Percentiles rank a stretch among this genome's conserved stretches.
These are phyloP conservation scores for Salmo trutta DNA, from an alignment of 2,797 vertebrate species.

Conservation along the genomic window DNA sequence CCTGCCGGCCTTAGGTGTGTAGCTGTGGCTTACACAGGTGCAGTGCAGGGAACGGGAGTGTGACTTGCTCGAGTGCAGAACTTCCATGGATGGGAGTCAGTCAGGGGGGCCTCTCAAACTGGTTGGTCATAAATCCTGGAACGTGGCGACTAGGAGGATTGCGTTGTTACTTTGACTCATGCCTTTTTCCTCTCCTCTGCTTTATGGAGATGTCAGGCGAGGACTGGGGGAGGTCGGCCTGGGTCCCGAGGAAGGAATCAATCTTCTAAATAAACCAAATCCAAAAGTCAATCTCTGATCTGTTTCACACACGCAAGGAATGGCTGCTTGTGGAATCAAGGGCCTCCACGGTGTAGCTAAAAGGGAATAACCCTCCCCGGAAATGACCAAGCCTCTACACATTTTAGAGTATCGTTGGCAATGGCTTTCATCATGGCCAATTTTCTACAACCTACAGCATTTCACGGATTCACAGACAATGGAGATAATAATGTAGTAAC, in stretches of 20 bases:
- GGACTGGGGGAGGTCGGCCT: slow-evolving; percentile 19
- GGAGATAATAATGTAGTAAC: slow-evolving; percentile 23
- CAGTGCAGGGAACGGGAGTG: not conserved
- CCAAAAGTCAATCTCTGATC: slow-evolving; percentile 56
- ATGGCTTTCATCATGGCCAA: slow-evolving; percentile 32
- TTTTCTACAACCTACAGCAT: slow-evolving; percentile 23
- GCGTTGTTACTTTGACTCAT: slow-evolving; percentile 11
- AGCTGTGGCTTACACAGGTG: slow-evolving; percentile 3
- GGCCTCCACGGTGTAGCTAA: slow-evolving; percentile 7
- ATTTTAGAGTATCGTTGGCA: slow-evolving; percentile 16
- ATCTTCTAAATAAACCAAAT: slow-evolving; percentile 59
- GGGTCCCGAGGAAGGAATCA: slow-evolving; percentile 54
- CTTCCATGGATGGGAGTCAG: not conserved
- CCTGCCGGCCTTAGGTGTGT: slow-evolving; percentile 3
- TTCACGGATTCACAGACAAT: slow-evolving; percentile 35
- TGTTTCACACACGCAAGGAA: slow-evolving; percentile 43
- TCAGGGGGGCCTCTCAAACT: not conserved
- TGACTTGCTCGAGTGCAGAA: not conserved
- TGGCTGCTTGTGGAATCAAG: slow-evolving; percentile 32
- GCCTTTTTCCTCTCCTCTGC: slow-evolving; percentile 12
- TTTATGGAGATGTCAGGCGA: slow-evolving; percentile 20
- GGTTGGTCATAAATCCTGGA: slow-evolving; percentile 4
- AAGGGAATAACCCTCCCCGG: slow-evolving; percentile 12
- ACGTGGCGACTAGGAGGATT: slow-evolving; percentile 10
- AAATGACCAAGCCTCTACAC: slow-evolving; percentile 7